Evolutionary conservation across 2,888 invertebrate species (phyloP).

Genomic region (Eupithecia inturbata): DNA sequence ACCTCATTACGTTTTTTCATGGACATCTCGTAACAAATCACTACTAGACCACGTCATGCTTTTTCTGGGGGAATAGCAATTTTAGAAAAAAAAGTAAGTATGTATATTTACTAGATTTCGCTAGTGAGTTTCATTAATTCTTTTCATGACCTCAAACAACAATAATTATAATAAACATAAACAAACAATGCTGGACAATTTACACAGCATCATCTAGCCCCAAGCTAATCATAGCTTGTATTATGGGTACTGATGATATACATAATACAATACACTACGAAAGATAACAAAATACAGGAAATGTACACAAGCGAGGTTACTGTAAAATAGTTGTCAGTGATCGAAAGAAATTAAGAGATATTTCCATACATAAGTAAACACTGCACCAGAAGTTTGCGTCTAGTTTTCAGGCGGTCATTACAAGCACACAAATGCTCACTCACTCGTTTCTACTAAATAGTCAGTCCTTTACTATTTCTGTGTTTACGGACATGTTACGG

Average conservation of each 20-base stretch:
- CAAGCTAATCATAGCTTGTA: too few species aligned
- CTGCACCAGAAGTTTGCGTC: neutral
- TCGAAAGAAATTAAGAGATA: neutral
- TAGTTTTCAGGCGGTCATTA: neutral
- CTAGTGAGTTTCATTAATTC: neutral
- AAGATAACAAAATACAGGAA: neutral
- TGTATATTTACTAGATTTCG: neutral
- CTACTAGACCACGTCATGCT: neutral
- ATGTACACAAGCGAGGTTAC: neutral
- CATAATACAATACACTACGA: too few species aligned
- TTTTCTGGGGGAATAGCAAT: neutral
- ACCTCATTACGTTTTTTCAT: constrained; percentile 1
- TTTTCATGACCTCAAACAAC: neutral
- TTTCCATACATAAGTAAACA: neutral
- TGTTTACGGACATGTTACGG: constrained; percentile 34
- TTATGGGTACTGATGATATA: too few species aligned
- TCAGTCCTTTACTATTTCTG: too few species aligned
- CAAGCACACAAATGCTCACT: neutral
- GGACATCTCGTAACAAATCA: constrained; percentile 8
- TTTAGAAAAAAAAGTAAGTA: neutral
- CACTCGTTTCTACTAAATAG: constrained; percentile 14
- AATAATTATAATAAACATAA: too few species aligned
- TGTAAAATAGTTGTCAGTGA: neutral
- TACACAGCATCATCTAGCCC: too few species aligned
- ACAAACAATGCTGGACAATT: too few species aligned